A percentile compares a stretch with the other conserved stretches of the same genome.
Conservation (phyloP, 2,113 vertebrate genomes). For the Noturus placidus region DNA sequence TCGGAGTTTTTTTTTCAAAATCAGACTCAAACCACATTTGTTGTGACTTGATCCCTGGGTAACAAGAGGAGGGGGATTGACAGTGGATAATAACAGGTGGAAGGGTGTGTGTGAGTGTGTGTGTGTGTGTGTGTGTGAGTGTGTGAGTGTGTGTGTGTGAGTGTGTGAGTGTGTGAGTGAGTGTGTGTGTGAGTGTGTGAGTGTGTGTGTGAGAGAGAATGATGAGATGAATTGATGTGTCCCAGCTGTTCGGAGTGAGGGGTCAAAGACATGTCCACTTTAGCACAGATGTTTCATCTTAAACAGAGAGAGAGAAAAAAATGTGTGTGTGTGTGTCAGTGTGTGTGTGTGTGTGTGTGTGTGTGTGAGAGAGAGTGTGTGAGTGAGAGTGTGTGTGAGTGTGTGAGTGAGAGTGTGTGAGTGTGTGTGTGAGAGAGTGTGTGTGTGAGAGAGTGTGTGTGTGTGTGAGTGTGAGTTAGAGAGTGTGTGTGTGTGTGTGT, state of each 20-base stretch:
- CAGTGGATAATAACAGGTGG: conserved; percentile 19
- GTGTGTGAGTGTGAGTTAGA: too few relatives aligned
- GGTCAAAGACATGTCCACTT: conserved; percentile 60
- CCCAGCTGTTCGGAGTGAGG: conserved; percentile 67
- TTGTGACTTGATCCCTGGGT: conserved; percentile 2
- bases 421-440: too few relatives aligned
- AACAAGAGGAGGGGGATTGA: conserved; percentile 15
- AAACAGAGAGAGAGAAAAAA: conserved; percentile 33
- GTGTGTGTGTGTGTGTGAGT: conserved; percentile 10
- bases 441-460: too few relatives aligned
- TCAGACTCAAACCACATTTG: neutral
- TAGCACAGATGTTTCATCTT: conserved; percentile 51
- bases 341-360: too few relatives aligned
- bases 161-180: conserved; percentile 8
- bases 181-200: conserved; percentile 3
- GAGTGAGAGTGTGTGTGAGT: too few relatives aligned
- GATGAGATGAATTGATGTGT: conserved; percentile 63
- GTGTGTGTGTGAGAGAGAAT: neutral
- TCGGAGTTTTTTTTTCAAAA: neutral
- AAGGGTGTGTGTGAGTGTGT: neutral
- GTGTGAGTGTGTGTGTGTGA: conserved; percentile 1
- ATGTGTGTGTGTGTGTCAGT: too few relatives aligned
- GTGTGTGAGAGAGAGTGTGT: neutral
- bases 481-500: too few relatives aligned
- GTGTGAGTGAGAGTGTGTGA: too few relatives aligned